Percentiles rank a stretch among this genome's conserved stretches.
Conservation (phyloP, 2,797 vertebrate species). For the Gymnopithys bicolor region DNA sequence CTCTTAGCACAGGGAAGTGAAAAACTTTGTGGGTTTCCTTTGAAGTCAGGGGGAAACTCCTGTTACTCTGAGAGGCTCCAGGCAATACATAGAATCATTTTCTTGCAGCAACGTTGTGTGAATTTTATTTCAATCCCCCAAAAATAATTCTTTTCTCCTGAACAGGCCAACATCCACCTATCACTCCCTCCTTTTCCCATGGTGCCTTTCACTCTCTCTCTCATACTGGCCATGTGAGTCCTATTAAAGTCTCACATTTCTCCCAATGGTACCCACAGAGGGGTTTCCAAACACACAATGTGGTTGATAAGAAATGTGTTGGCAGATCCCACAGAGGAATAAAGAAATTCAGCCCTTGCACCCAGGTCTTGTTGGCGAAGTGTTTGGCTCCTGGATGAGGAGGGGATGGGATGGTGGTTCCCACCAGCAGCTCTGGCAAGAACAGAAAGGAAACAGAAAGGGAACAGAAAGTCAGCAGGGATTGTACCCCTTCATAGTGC, state of each 20-base stretch:
- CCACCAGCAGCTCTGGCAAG: not conserved
- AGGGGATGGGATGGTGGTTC: not conserved
- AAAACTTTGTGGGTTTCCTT: constrained; percentile 13
- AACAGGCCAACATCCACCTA: not conserved
- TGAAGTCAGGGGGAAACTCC: constrained; percentile 36
- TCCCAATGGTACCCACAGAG: not conserved
- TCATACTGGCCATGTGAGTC: not conserved
- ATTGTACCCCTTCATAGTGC: accelerated
- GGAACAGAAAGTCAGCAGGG: not conserved
- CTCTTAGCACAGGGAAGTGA: not conserved
- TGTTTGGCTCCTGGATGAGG: not conserved
- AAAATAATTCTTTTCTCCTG: not conserved
- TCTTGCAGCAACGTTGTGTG: not conserved
- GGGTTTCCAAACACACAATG: not conserved
- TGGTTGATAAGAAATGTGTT: not conserved
- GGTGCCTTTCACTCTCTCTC: not conserved
- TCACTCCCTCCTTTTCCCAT: not conserved
- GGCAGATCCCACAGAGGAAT: not conserved
- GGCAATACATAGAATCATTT: not conserved
- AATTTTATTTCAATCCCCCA: not conserved
- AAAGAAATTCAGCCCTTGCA: not conserved
- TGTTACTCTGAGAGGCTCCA: not conserved
- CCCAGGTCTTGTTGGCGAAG: not conserved
- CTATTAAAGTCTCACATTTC: not conserved
- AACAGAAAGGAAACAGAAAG: not conserved